Evolutionary conservation across 2,888 invertebrate genomes (phyloP), one percentile per base, ranked within the genome.

Genomic region (Caenorhabditis plicata): DNA sequence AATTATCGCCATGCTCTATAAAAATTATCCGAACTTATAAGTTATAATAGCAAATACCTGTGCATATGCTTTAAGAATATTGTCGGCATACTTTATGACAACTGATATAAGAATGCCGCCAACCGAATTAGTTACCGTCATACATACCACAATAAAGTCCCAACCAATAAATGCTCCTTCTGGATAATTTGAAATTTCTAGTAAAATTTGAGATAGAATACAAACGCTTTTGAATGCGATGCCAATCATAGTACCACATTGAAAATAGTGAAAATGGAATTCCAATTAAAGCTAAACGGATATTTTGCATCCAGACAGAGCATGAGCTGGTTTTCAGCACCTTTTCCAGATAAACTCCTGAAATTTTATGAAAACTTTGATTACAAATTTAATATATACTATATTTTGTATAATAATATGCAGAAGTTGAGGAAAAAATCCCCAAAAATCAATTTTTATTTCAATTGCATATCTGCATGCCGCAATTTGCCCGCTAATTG

Each of bases 11-110:
- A 94, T 86, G 42, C 3, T 95, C 95, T 2, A 94, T 35, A 60
- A 29, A 17, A n/a, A 5, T 9, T 2, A 29, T 13, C 7, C 4
- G 3, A 19, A 17, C 26, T 15, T 35, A 26, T 19, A 3, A 13
- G n/a, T 26, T 94, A 15, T 26, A 2, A 15, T 26, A 4, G n/a
- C 33, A 4, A 8, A 11, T 39, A 68, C 70, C 64, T 74, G 75
- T 0, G 95, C 94, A 81, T 95, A 96, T 7, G 95, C 95, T 84
- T 86, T 98, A 5, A 98, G 85, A 80, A 99, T 98, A 83, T 99
- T 99, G 83, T 98, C 98, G 0, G 98, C 96, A 82, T 96, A 96
- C 85, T 98, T 98, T 20, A 99, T 95, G 0, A 98, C 98, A 65
- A 96, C 88, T 0, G 96, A 96, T 8, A 98, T 79, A 5, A 80